Base-by-base conservation (phyloP, 2,888 invertebrate species). In the Leptopilina myrica region DNA sequence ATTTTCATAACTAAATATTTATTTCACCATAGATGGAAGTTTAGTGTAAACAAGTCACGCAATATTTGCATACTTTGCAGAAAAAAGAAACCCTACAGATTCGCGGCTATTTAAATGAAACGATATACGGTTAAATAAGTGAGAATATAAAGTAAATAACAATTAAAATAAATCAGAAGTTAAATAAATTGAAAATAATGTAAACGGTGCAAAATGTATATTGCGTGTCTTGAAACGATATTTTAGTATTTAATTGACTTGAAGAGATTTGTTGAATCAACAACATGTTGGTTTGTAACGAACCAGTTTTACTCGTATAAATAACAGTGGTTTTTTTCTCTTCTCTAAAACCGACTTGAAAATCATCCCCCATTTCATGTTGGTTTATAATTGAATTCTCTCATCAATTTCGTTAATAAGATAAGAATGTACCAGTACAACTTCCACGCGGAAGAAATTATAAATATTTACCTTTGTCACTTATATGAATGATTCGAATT, bases 201-300 rank as follows among this genome's bases (percentile, higher is more conserved):
- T n/a, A 26, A 33, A 73, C 0, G 33, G 9, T 73, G 53, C 73
- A 56, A 73, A 62, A 73, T 26, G 9, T 33, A 69, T 69, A 73
- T 73, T 53, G 73, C 73, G 73, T 73, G 73, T 56, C 26, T 33
- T 26, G 9, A 14, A 33, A 53, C 26, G 33, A 73, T 73, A 73
- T 73, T 73, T 56, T 33, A 73, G 33, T 33, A 26, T 73, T 56
- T 73, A 73, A 73, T 73, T 73, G 53, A 73, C 73, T 33, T 40
- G 12, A 20, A 62, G n/a, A 73, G 53, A 56, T 73, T 73, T 56
- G 53, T 73, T 73, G 73, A 73, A 73, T 73, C 73, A 73, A 53
- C 56, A 56, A 53, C 33, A 53, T 73, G 73, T 73, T 56, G 20
- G n/a, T 73, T 73, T 56, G 12, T 49, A 73, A 20, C 33, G 73